Percentiles rank a stretch among this genome's conserved stretches.
These are phyloP conservation scores for Pangasius sanitwongsei DNA, from an alignment of 2,797 vertebrate species.

Conservation along the genomic window DNA sequence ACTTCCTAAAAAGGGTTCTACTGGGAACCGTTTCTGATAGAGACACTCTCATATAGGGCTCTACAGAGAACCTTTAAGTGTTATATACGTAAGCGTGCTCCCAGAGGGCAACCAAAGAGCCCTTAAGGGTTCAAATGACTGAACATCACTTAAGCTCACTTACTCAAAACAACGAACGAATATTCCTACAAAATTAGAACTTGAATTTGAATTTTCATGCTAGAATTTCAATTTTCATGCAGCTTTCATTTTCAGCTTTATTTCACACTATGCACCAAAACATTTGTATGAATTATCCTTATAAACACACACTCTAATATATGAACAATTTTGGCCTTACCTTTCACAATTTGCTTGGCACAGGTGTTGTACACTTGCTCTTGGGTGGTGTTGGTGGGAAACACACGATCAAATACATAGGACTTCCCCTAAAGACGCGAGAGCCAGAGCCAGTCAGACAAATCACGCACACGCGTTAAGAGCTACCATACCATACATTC, in stretches of 20 bases:
- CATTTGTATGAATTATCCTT: neutral
- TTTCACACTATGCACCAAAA: neutral
- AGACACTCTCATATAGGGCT: neutral
- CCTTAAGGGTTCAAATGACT: neutral
- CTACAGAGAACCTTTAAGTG: neutral
- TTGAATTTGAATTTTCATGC: neutral
- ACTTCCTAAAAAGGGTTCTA: neutral
- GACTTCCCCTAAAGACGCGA: constrained; percentile 77
- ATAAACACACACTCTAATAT: neutral
- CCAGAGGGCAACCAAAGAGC: neutral
- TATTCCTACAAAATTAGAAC: neutral
- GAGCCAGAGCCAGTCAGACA: neutral
- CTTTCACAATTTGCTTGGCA: constrained; percentile 61
- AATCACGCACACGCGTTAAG: neutral
- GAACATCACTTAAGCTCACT: neutral
- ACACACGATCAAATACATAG: constrained; percentile 80
- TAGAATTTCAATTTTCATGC: neutral
- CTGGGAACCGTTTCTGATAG: neutral
- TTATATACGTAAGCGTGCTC: neutral
- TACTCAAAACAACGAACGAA: neutral
- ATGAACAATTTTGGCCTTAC: constrained; percentile 22
- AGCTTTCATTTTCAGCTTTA: neutral
- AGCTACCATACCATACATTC: neutral
- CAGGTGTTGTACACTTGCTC: constrained; percentile 82
- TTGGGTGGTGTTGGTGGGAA: constrained; percentile 84